phyloP scores from a whole-genome alignment of 2,113 vertebrate genomes.

The Oncorhynchus masou region DNA sequence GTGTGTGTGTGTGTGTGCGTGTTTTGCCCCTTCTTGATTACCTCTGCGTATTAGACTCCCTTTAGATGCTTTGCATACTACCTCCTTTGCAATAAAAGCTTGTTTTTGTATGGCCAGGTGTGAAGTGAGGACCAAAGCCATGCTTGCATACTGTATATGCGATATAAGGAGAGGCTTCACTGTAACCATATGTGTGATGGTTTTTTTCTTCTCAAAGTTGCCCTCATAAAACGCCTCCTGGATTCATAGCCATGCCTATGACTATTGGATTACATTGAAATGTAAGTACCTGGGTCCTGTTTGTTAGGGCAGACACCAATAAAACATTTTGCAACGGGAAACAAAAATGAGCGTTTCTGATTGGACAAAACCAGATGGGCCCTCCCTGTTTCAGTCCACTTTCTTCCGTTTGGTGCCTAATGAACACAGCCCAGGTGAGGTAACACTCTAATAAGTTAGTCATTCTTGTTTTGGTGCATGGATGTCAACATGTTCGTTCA shows the following conservation, averaged over 20 bases:
- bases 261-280: background rate
- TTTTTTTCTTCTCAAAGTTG: slow-evolving; percentile 10
- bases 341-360: no score
- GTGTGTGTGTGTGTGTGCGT: slow-evolving; percentile 8
- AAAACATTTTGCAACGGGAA: no score
- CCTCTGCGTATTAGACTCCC: slow-evolving; percentile 30
- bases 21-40: slow-evolving; percentile 22
- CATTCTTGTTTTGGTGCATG: no score
- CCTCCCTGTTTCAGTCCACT: no score
- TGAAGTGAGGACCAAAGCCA: slow-evolving; percentile 69
- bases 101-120: slow-evolving; percentile 47
- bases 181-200: background rate
- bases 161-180: slow-evolving; percentile 26
- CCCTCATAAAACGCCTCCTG: slow-evolving; percentile 5
- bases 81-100: slow-evolving; percentile 80
- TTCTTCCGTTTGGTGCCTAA: no score
- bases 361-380: no score
- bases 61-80: slow-evolving; percentile 73
- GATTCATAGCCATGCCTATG: slow-evolving; percentile 27
- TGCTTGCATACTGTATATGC: slow-evolving; percentile 55
- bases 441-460: no score
- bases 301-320: no score
- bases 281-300: background rate
- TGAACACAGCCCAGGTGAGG: no score
- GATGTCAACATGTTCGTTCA: no score